phyloP scores from a whole-genome alignment of 1,140 invertebrate species.

The Drosophila tsacasi region DNA sequence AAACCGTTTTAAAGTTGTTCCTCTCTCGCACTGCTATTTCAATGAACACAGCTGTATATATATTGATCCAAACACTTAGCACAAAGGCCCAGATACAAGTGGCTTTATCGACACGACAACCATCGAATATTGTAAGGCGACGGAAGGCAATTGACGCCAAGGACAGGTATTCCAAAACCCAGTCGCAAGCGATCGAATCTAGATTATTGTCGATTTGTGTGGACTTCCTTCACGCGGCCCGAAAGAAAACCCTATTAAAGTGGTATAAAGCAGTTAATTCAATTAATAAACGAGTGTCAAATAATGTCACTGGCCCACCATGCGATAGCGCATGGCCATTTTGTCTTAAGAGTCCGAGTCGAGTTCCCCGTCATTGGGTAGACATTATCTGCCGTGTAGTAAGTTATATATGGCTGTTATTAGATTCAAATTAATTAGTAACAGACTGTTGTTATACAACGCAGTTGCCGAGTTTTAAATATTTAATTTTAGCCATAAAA shows the following conservation, averaged over 20 bases:
- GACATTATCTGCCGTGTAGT: slow-evolving; percentile 20
- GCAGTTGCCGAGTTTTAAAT: slow-evolving; percentile 47
- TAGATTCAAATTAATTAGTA: slow-evolving; percentile 58
- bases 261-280: slow-evolving; percentile 79
- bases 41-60: no score
- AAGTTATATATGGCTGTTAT: slow-evolving; percentile 14
- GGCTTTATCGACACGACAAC: slow-evolving; percentile 19
- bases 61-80: slow-evolving; percentile 62
- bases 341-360: slow-evolving; percentile 20
- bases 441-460: slow-evolving; percentile 38
- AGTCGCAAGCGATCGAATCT: slow-evolving; percentile 63
- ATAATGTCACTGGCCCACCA: slow-evolving; percentile 50
- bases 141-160: slow-evolving; percentile 48
- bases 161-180: slow-evolving; percentile 29
- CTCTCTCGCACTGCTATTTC: no score
- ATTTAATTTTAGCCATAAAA: slow-evolving; percentile 66
- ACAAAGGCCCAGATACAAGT: slow-evolving; percentile 30
- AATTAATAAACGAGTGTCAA: slow-evolving; percentile 77
- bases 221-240: slow-evolving; percentile 11
- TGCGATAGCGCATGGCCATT: slow-evolving; percentile 37
- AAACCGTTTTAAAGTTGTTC: no score
- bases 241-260: slow-evolving; percentile 68
- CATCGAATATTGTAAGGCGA: slow-evolving; percentile 14
- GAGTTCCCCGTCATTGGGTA: slow-evolving; percentile 7
- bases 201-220: slow-evolving; percentile 59